Evolutionary conservation across 2,888 invertebrate genomes (phyloP).

Genomic region (Drosophila recens): DNA sequence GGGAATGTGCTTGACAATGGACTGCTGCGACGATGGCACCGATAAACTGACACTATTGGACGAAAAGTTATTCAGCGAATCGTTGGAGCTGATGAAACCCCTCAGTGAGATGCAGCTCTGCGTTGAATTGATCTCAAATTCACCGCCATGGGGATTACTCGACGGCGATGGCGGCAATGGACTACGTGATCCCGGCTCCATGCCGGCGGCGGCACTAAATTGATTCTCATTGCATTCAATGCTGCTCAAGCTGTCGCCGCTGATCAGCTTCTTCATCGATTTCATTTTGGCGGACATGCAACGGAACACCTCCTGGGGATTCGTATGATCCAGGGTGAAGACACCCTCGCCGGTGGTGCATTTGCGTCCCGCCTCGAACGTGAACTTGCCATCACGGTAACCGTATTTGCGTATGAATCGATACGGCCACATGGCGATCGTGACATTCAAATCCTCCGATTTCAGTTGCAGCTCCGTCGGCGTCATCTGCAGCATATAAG

Average conservation of each 20-base stretch:
- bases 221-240: slow-evolving; percentile 91
- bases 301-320: slow-evolving; percentile 93
- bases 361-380: slow-evolving; percentile 94
- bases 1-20: slow-evolving; percentile 80
- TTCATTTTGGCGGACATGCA: slow-evolving; percentile 94
- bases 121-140: slow-evolving; percentile 83
- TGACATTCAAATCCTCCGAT: slow-evolving; percentile 88
- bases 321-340: slow-evolving; percentile 92
- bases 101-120: slow-evolving; percentile 82
- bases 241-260: slow-evolving; percentile 88
- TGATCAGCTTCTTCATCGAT: slow-evolving; percentile 93
- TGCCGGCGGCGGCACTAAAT: slow-evolving; percentile 90
- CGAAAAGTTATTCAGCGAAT: slow-evolving; percentile 83
- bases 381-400: slow-evolving; percentile 94
- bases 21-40: slow-evolving; percentile 26
- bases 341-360: slow-evolving; percentile 94
- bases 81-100: slow-evolving; percentile 83
- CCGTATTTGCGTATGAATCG: slow-evolving; percentile 93
- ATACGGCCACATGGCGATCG: slow-evolving; percentile 92
- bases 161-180: slow-evolving; percentile 90
- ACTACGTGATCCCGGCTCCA: slow-evolving; percentile 93
- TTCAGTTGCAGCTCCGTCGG: slow-evolving; percentile 90
- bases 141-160: slow-evolving; percentile 77
- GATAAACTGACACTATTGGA: slow-evolving; percentile 50
- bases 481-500: slow-evolving; percentile 91